phyloP scores from a whole-genome alignment of 2,888 invertebrate species.

The Stomorhina lunata region DNA sequence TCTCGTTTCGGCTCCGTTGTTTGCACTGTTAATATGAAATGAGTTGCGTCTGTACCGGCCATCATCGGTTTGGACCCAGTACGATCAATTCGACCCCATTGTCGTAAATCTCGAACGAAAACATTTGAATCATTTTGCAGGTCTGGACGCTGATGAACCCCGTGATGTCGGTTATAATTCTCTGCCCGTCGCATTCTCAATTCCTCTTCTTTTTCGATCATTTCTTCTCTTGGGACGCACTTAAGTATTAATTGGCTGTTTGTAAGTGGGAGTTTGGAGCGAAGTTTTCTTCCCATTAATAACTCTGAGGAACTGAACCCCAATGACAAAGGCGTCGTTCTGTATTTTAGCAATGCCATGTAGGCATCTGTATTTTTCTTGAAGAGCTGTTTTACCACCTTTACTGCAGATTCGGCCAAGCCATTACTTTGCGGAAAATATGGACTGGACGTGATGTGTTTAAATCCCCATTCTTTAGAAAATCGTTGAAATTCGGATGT shows the following conservation, averaged over 20 bases:
- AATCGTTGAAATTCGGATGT: slow-evolving; percentile 13
- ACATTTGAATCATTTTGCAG: not conserved
- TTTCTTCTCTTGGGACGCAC: not conserved
- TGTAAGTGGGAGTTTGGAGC: not conserved
- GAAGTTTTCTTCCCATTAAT: not conserved
- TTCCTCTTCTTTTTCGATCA: not conserved
- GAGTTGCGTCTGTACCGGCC: not conserved
- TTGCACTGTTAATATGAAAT: not conserved
- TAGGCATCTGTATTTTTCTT: not conserved
- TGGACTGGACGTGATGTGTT: not conserved
- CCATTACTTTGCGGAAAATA: slow-evolving; percentile 19
- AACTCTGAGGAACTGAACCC: slow-evolving; percentile 1
- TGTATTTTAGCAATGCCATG: not conserved
- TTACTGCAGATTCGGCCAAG: slow-evolving; percentile 15
- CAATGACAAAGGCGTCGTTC: not conserved
- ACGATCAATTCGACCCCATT: not conserved
- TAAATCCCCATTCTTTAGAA: slow-evolving; percentile 19
- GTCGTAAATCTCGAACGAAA: not conserved
- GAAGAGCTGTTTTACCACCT: not conserved
- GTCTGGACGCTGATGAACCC: not conserved
- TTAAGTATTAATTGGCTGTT: not conserved
- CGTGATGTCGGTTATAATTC: not conserved
- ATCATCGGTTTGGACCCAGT: not conserved
- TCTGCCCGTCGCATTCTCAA: not conserved
- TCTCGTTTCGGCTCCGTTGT: not conserved